Conservation (phyloP, 2,888 invertebrate genomes). For the Patella ulyssiponensis region DNA sequence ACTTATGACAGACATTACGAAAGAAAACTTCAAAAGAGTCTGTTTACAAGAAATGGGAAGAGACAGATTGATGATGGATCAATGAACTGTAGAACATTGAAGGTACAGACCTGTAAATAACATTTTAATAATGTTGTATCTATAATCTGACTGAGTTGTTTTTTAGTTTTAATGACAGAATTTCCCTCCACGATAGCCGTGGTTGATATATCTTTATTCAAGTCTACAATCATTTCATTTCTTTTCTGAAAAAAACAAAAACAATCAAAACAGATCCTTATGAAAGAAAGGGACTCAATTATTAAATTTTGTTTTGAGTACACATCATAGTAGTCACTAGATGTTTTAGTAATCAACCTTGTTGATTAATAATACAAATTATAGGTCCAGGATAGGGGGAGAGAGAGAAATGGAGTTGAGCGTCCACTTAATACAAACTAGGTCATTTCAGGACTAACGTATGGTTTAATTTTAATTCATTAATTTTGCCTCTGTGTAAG, state of each 20-base stretch:
- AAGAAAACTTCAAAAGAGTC: no score
- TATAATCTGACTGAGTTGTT: slow-evolving; percentile 88
- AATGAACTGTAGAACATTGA: not conserved
- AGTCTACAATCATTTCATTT: slow-evolving; percentile 64
- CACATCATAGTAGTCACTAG: not conserved
- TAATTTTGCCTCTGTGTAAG: no score
- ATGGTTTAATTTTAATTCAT: no score
- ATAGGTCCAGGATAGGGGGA: no score
- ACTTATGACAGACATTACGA: no score
- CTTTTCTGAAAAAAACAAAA: slow-evolving; percentile 66
- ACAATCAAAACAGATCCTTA: not conserved
- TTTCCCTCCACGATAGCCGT: slow-evolving; percentile 72
- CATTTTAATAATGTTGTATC: slow-evolving; percentile 98
- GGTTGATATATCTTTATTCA: slow-evolving; percentile 57
- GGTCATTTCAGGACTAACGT: no score
- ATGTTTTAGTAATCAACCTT: no score
- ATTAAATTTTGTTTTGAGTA: not conserved
- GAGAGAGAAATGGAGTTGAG: no score
- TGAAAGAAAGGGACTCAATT: not conserved
- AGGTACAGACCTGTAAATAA: slow-evolving; percentile 84
- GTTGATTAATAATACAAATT: no score
- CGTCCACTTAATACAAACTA: no score
- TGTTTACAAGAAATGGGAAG: no score
- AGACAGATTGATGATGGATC: no score
- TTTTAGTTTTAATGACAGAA: slow-evolving; percentile 75